Evolutionary conservation across 2,113 vertebrate genomes (phyloP), one percentile per base, ranked within the genome.

Genomic region (Lipotes vexillifer): DNA sequence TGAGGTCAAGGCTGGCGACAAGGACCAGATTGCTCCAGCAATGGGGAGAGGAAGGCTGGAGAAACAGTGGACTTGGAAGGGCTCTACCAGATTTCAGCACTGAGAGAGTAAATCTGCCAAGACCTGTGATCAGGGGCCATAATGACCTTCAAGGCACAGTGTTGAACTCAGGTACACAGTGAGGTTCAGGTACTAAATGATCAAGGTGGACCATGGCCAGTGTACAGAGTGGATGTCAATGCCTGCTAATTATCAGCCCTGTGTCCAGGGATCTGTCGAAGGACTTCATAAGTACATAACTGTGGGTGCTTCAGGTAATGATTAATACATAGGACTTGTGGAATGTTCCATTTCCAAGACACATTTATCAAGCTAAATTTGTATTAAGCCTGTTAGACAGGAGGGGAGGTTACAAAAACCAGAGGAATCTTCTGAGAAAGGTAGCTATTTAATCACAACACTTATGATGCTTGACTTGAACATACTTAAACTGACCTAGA

Each of bases 341-440:
- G 49, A 94, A 88, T 89, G 77, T 69, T 86, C 66, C 84, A 33
- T 86, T 89, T 83, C n/a, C 41, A 90, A 82, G 85, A 94, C 38
- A 81, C 1, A n/a, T 1, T 36, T n/a, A 88, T 33, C 23, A 80
- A 57, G 66, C 29, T 63, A 46, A 75, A 69, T 90, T 82, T 90
- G 49, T 33, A 61, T 81, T 85, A 55, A 31, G 61, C 23, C 21
- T 74, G n/a, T 80, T 96, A 74, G 74, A 74, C 88, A 66, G 13
- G n/a, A 61, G 44, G 21, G 66, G 41, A 49, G 31, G 21, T 89
- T 89, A 82, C 41, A 75, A 90, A 83, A 68, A 81, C 65, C 49
- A 71, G 3, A 87, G 41, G 59, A 63, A 20, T 66, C 66, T 94
- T 84, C 55, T 27, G 46, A 65, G 57, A 88, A 74, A 82, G 61